Percentiles rank a stretch among this genome's conserved stretches.
Conservation (phyloP, 2,888 invertebrate species). For the Schrankia costaestrigalis region DNA sequence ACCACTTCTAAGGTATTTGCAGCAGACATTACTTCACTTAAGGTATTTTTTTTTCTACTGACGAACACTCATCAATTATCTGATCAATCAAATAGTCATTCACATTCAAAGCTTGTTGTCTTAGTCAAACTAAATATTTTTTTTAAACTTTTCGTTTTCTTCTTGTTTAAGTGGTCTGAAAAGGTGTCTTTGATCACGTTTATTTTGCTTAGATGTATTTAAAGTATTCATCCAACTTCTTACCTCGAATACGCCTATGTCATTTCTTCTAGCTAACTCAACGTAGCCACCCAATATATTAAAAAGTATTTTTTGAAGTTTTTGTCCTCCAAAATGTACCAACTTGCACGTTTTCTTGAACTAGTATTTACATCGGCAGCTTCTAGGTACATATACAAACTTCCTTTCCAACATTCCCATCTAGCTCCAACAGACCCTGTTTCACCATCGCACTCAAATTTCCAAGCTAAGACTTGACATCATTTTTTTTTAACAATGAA, state of each 20-base stretch:
- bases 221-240: slow-evolving; percentile 15
- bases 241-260: slow-evolving; percentile 2
- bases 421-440: neutral
- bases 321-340: neutral
- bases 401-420: neutral
- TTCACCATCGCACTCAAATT: neutral
- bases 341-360: neutral
- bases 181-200: slow-evolving; percentile 13
- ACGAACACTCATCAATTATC: slow-evolving; percentile 18
- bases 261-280: neutral
- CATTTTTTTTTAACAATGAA: too few species aligned
- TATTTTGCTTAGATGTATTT: slow-evolving; percentile 11
- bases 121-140: slow-evolving; percentile 18
- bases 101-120: slow-evolving; percentile 12
- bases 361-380: neutral
- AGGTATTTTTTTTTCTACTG: slow-evolving; percentile 9
- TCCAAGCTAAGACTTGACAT: too few species aligned
- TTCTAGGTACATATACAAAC: neutral
- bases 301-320: neutral
- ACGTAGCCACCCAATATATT: slow-evolving; percentile 8
- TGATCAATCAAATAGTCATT: too few species aligned
- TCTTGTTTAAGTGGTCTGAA: slow-evolving; percentile 21
- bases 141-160: slow-evolving; percentile 20
- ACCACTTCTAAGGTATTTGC: slow-evolving; percentile 25
- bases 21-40: slow-evolving; percentile 20